Base-by-base conservation (phyloP, 2,113 vertebrate genomes). In the Cisticola juncidis region DNA sequence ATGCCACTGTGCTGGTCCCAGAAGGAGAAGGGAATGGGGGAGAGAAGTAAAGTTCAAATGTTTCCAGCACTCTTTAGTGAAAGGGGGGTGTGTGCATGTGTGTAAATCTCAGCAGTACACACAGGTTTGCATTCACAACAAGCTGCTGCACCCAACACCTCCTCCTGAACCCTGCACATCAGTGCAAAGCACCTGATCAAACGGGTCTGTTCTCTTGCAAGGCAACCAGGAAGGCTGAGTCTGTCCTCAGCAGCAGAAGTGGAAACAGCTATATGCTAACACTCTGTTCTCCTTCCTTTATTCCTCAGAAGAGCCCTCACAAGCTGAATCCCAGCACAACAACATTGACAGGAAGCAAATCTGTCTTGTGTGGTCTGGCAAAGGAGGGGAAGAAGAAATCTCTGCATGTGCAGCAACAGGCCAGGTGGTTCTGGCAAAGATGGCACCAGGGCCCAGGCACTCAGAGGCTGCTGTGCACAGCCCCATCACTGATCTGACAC, bases 161-260 rank as follows among this genome's bases (percentile, higher is more conserved):
- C 48, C 44, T 72, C 33, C 50, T 24, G 9, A 38, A 29, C 21
- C 31, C 36, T 45, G 47, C 51, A 28, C 20, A 25, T 20, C 40
- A 81, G 20, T 9, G 23, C 18, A 3, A 50, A 44, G 35, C 4
- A 62, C 25, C 36, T 21, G 31, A 81, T 12, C 23, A 44, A 78
- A 33, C 12, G 40, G 0, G 0, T 5, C 22, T 20, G 8, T 11
- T 13, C 21, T 69, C 40, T 42, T 66, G 25, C 20, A 77, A 57
- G 38, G 57, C 48, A 65, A 36, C 35, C n/a, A 44, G 40, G 22
- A 73, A 84, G 33, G 29, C n/a, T 42, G 51, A 70, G 42, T 45
- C 69, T 35, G 29, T 47, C 42, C 64, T 84, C 54, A 14, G 35
- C 11, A 62, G n/a, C 24, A 33, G 22, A 91, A 58, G 15, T 9